Percentiles rank a stretch among this genome's conserved stretches.
Evolutionary conservation across 1,140 invertebrate genomes (phyloP).

Genomic region (Drosophila erecta): DNA sequence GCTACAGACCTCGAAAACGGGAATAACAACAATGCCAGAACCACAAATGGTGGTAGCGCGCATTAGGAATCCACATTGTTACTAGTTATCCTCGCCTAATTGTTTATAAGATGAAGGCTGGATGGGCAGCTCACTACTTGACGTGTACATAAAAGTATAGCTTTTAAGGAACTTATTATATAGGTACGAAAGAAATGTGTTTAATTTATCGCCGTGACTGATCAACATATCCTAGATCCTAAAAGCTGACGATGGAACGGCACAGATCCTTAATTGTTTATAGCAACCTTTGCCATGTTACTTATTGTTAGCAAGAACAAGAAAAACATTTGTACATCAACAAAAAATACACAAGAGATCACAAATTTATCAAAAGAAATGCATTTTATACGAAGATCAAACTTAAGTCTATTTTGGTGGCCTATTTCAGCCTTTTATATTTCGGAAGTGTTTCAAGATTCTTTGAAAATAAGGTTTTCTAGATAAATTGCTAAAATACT

Average conservation of each 20-base stretch:
- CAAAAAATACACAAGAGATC: conserved; percentile 33
- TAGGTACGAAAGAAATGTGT: conserved; percentile 44
- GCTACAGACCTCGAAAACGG: conserved; percentile 56
- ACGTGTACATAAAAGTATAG: conserved; percentile 69
- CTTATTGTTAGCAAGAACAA: conserved; percentile 63
- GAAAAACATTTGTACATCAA: conserved; percentile 42
- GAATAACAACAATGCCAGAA: conserved; percentile 38
- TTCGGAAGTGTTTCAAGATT: background rate
- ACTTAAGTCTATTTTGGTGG: conserved; percentile 35
- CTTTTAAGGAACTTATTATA: conserved; percentile 49
- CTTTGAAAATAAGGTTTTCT: background rate
- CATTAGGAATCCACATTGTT: conserved; percentile 15
- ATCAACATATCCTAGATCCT: conserved; percentile 53
- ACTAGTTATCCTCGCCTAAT: conserved; percentile 44
- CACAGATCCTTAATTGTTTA: conserved; percentile 57
- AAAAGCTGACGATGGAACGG: conserved; percentile 48
- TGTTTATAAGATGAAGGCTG: conserved; percentile 19
- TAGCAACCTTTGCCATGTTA: conserved; percentile 72
- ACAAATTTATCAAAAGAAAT: conserved; percentile 34
- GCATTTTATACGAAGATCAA: conserved; percentile 37
- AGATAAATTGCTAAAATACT: background rate
- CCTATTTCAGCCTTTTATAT: background rate
- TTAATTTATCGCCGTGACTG: conserved; percentile 62
- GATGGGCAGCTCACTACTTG: conserved; percentile 56
- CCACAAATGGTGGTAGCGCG: conserved; percentile 30